Evolutionary conservation across 2,113 vertebrate genomes (phyloP), one percentile per base, ranked within the genome.

Genomic region (Anolis carolinensis): DNA sequence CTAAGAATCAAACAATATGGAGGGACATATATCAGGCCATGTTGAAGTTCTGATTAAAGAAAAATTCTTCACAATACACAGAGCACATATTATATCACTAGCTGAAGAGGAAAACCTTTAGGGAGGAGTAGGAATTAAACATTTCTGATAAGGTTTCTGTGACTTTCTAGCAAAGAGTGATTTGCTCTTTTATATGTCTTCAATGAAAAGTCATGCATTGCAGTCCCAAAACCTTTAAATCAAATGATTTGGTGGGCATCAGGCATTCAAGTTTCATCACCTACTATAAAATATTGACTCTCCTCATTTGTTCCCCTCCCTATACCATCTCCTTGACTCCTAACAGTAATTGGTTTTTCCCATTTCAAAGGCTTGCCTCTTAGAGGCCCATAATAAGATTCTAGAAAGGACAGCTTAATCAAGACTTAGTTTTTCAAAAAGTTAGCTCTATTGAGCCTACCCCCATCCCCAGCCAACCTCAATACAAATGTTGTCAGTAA

Each of bases 121-220:
- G 87, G 87, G 91, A 95, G 84, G 72, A 81, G 90, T 73, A 87
- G 85, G 89, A 94, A 92, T 82, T 87, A 91, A 93, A 94, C 89
- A 89, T 93, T 93, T 88, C 78, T 85, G 89, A 93, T 92, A 91
- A 87, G 89, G 62, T 92, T 95, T 92, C 91, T 90, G 82, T 80
- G 89, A 93, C 89, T 92, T 93, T 86, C 83, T 87, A 90, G 92
- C 62, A 92, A 92, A 90, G 50, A 90, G 76, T 76, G 90, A 94
- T 95, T 91, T 95, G 85, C 44, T 94, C 90, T 94, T 89, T 93
- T 92, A 89, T 91, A 93, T 86, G 88, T 93, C 83, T 93, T 91
- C 91, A 91, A 77, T 91, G 90, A 92, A 93, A 93, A 93, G 88
- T 83, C 83, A 89, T 89, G 88, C 87, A 88, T 27, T 91, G 82